Evolutionary conservation across 2,888 invertebrate genomes (phyloP).

Genomic region (Muschampia plurimacula): DNA sequence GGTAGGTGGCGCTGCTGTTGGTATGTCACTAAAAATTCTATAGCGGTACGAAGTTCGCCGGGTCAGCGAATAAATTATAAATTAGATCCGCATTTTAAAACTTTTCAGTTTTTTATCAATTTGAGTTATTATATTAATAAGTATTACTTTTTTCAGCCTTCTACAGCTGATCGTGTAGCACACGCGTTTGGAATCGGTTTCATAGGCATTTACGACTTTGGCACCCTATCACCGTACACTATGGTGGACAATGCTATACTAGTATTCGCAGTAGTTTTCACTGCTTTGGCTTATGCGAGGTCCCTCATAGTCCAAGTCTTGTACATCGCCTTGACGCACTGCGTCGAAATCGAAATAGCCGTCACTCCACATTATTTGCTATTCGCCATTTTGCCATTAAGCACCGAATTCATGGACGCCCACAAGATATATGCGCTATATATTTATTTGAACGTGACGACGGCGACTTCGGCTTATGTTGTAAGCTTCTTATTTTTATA

Average conservation of each 20-base stretch:
- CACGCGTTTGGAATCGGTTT: conserved; percentile 66
- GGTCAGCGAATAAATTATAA: no score
- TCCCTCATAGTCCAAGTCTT: conserved; percentile 62
- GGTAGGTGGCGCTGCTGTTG: no score
- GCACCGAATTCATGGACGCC: conserved; percentile 62
- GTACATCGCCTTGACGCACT: conserved; percentile 54
- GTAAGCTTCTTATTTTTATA: conserved; percentile 49
- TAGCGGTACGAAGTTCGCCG: no score
- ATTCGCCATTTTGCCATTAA: conserved; percentile 63
- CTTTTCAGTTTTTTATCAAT: no score
- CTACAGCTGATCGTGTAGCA: conserved; percentile 52
- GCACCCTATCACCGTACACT: conserved; percentile 61
- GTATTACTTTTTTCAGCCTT: conserved; percentile 57
- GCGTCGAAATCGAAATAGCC: conserved; percentile 53
- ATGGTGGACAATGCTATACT: conserved; percentile 70
- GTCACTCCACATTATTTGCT: conserved; percentile 59
- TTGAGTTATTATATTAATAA: no score
- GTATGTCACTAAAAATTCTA: no score
- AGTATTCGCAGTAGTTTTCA: conserved; percentile 60
- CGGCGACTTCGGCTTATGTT: conserved; percentile 54
- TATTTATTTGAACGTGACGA: conserved; percentile 60
- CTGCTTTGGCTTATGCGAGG: conserved; percentile 57
- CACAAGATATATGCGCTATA: conserved; percentile 62
- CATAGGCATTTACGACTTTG: conserved; percentile 67
- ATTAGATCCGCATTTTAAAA: no score